Evolutionary conservation across 2,113 vertebrate species (phyloP), one percentile per base, ranked within the genome.

Genomic region (Hydrochoerus hydrochaeris): DNA sequence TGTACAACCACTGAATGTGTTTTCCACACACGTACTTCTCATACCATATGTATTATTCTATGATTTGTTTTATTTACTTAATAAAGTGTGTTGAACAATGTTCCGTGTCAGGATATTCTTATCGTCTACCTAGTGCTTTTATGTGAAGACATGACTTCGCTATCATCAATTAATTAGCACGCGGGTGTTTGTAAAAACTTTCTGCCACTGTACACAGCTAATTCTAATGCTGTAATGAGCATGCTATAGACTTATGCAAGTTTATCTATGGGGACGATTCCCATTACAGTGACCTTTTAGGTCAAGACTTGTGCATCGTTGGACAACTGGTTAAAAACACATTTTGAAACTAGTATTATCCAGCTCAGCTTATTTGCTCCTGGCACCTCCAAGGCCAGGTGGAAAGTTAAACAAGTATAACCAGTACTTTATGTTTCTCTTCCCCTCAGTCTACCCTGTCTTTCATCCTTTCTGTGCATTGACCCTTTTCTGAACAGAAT

Each of bases 261-360:
- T 58, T 12, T 49, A 49, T 85, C 54, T 67, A 44, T 69, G 10
- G 30, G 11, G 16, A 32, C 80, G 69, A 83, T 96, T 28, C 65
- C 77, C 41, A 81, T 46, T 89, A 57, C 22, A 67, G n/a, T 89
- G n/a, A 95, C 38, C 86, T 30, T 94, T 84, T 75, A 75, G 54
- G 16, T 28, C 19, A 52, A 54, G 88, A 41, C 6, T 80, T 38
- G 77, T 35, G 5, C 30, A 28, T 32, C 81, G 41, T 82, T 63
- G 35, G 49, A 58, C 22, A 77, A 44, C 77, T 62, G 75, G 38
- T 80, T 10, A 54, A 91, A 91, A 81, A 82, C 1, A 44, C 2
- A 78, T 67, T 85, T 92, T 71, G 62, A 88, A 85, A 46, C 30
- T 54, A 30, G 35, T 60, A 46, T 5, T n/a, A 0, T 1, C 32